A percentile compares a stretch with the other conserved stretches of the same genome.
Evolutionary conservation across 2,113 vertebrate genomes (phyloP).

Genomic region (Cyphotilapia sp.): DNA sequence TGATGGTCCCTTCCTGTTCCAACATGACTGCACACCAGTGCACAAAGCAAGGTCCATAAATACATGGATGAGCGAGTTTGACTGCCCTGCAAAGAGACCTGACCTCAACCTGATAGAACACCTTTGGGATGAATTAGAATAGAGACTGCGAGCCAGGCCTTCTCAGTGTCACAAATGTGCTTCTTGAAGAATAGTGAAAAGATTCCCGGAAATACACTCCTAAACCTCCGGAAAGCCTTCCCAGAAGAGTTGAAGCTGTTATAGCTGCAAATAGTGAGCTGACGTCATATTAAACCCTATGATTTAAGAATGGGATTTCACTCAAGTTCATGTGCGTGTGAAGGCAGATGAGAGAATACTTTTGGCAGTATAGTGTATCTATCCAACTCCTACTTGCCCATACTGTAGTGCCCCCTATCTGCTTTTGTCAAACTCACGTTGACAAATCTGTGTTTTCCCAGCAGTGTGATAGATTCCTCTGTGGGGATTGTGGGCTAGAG

Average conservation of each 20-base stretch:
- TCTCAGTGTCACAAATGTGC: not conserved
- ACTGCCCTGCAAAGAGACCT: not conserved
- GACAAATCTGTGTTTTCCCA: conserved; percentile 33
- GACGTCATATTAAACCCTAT: not conserved
- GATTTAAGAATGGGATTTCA: not conserved
- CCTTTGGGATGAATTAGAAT: not conserved
- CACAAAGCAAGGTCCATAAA: not conserved
- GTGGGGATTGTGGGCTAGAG: conserved; percentile 38
- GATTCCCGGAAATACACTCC: not conserved
- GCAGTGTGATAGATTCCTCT: conserved; percentile 40
- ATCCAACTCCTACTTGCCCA: not conserved
- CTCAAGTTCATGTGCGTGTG: not conserved
- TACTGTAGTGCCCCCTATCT: not conserved
- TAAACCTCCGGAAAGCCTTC: not conserved
- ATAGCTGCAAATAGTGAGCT: not conserved
- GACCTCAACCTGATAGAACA: not conserved
- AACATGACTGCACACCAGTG: not conserved
- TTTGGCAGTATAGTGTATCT: not conserved
- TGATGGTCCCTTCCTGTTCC: not conserved
- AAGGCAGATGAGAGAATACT: not conserved
- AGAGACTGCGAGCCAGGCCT: not conserved
- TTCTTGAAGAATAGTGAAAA: not conserved
- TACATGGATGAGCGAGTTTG: not conserved
- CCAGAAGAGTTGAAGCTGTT: not conserved
- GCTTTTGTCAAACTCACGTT: not conserved